These are phyloP conservation scores for Tortrix viridana DNA, from an alignment of 2,888 invertebrate species.

Conservation along the genomic window DNA sequence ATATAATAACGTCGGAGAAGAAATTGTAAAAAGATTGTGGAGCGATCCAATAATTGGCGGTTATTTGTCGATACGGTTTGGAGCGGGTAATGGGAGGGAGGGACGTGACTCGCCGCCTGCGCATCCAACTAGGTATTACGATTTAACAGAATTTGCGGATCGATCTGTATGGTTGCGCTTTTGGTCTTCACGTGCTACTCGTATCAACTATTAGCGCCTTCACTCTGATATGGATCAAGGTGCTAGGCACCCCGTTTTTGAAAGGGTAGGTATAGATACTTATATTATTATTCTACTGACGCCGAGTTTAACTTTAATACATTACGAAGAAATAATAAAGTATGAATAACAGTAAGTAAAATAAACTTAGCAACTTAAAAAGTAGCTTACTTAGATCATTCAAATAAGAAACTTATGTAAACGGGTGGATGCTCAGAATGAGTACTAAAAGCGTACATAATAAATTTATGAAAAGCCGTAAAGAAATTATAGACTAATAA, in stretches of 20 bases:
- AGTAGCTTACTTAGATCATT: too few species aligned
- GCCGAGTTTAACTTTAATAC: too few species aligned
- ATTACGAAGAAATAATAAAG: too few species aligned
- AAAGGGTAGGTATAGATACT: too few species aligned
- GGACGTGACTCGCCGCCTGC: slow-evolving; percentile 72
- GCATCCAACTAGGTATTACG: slow-evolving; percentile 55
- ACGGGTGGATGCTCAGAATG: too few species aligned
- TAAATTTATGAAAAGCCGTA: too few species aligned
- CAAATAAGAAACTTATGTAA: too few species aligned
- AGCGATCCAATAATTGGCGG: slow-evolving; percentile 84
- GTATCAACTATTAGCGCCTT: slow-evolving; percentile 17
- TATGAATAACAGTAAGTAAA: too few species aligned
- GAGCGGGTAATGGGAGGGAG: slow-evolving; percentile 80
- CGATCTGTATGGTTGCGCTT: slow-evolving; percentile 44
- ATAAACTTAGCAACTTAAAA: too few species aligned
- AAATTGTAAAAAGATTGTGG: slow-evolving; percentile 85
- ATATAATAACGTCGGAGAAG: slow-evolving; percentile 83
- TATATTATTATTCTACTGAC: too few species aligned
- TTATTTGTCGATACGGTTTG: slow-evolving; percentile 84
- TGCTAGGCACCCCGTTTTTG: not conserved
- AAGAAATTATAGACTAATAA: too few species aligned
- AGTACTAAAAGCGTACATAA: too few species aligned
- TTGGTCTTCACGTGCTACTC: slow-evolving; percentile 19
- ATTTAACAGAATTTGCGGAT: slow-evolving; percentile 69
- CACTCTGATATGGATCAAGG: not conserved